Evolutionary conservation across 2,888 invertebrate species (phyloP).

Genomic region (Troglohyphantes excavatus): DNA sequence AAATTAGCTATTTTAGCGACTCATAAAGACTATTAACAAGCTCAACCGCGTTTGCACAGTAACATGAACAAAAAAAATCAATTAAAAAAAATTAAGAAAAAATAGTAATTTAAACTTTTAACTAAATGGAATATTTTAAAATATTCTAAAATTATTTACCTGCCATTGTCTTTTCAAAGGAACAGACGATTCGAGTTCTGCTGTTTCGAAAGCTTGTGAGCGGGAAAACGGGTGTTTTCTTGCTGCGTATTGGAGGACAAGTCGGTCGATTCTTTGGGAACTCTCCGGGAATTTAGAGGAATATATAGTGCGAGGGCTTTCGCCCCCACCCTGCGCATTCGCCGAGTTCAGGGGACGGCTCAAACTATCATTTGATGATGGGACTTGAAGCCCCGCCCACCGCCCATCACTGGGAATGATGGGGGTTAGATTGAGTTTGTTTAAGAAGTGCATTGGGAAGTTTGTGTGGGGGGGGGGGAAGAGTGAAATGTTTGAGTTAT

Average conservation of each 20-base stretch:
- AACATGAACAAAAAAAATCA: too few relatives aligned
- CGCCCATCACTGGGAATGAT: not conserved
- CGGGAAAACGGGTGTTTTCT: slow-evolving; percentile 10
- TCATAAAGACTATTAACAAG: too few relatives aligned
- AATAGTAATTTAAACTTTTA: not conserved
- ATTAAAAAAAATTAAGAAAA: not conserved
- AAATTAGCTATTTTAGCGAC: too few relatives aligned
- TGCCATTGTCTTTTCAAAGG: slow-evolving; percentile 31
- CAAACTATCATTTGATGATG: slow-evolving; percentile 46
- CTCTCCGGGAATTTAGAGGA: slow-evolving; percentile 19
- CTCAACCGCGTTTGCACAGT: too few relatives aligned
- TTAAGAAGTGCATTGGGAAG: not conserved
- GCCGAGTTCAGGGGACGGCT: slow-evolving; percentile 17
- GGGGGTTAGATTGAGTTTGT: not conserved
- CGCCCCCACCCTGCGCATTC: slow-evolving; percentile 66
- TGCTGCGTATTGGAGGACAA: slow-evolving; percentile 1
- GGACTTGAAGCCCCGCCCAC: slow-evolving; percentile 32
- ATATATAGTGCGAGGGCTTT: slow-evolving; percentile 52
- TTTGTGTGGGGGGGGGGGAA: not conserved
- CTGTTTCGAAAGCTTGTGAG: not conserved
- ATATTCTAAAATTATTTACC: slow-evolving; percentile 18
- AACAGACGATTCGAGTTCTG: not conserved
- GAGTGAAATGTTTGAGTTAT: too few relatives aligned
- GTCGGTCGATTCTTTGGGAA: slow-evolving; percentile 60
- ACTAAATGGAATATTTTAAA: not conserved